Evolutionary conservation across 2,797 vertebrate species (phyloP), one percentile per base, ranked within the genome.

Genomic region (Anguilla anguilla): DNA sequence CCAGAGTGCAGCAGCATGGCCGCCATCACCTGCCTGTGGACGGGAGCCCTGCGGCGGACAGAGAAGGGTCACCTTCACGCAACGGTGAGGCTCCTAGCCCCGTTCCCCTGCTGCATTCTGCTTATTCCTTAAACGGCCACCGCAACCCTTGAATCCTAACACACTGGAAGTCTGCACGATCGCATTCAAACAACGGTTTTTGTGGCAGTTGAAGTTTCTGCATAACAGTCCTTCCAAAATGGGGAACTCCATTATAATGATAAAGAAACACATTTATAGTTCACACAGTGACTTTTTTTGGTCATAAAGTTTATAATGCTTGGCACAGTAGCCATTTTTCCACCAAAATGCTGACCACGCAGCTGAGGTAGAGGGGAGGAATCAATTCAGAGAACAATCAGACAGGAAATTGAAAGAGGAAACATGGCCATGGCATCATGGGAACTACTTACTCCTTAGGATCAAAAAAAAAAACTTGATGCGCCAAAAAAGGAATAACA

Each of bases 1-100:
- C 96, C 95, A 1, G 97, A 96, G 92, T 99, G 98, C 92, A 98
- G 95, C 89, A 99, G 91, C 97, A 99, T 97, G 86, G 98, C 96
- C 0, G 97, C 95, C 97, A 99, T 98, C 84, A 98, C 92, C 91
- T 97, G 97, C 88, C 96, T 95, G 88, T 98, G 97, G 83, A 96
- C 90, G 0, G 98, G 98, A 86, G 96, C 96, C 95, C 98, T 99
- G 93, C 79, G 86, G 88, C 35, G 89, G 90, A 92, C 46, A 89
- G 82, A 94, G 88, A 46, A 6, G 74, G 5, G 74, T 79, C 74
- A 43, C 35, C 72, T 77, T 77, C 31, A 39, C 2, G 15, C 72
- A 77, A 31, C 0, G 72, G 31, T 5, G 72, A 77, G 72, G 35
- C 31, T 11, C 31, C 39, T 5, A 17, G 64, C 5, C 74, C 74